Conservation (phyloP, 2,888 invertebrate genomes). For the Microplitis deprimator region DNA sequence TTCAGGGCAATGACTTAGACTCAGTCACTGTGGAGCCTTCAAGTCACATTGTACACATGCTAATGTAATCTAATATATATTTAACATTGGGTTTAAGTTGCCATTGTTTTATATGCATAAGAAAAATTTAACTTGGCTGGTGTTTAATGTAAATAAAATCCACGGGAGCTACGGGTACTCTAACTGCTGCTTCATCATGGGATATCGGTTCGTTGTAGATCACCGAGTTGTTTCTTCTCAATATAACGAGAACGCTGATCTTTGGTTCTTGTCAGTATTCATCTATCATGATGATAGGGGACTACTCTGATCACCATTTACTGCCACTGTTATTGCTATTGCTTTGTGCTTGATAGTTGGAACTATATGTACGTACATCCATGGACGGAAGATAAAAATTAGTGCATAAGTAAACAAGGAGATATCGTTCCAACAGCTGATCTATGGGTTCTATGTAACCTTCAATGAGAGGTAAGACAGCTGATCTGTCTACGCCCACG, state of each 20-base stretch:
- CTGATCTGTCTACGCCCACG: constrained; percentile 43
- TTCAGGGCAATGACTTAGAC: constrained; percentile 56
- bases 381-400: background rate
- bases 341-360: background rate
- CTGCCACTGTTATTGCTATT: background rate
- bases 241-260: background rate
- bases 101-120: constrained; percentile 20
- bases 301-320: background rate
- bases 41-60: background rate
- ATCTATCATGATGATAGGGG: background rate
- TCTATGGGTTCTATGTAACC: constrained; percentile 25
- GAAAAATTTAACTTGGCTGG: constrained; percentile 26
- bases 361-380: background rate
- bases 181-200: background rate
- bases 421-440: background rate
- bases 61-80: constrained; percentile 37
- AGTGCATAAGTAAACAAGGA: background rate
- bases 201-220: background rate
- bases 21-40: constrained; percentile 43
- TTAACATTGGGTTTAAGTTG: constrained; percentile 43
- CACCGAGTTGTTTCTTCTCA: background rate
- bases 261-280: background rate
- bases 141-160: background rate
- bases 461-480: constrained; percentile 36
- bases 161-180: background rate